Evolutionary conservation across 2,888 invertebrate species (phyloP), one percentile per base, ranked within the genome.

Genomic region (Ochlodes sylvanus): DNA sequence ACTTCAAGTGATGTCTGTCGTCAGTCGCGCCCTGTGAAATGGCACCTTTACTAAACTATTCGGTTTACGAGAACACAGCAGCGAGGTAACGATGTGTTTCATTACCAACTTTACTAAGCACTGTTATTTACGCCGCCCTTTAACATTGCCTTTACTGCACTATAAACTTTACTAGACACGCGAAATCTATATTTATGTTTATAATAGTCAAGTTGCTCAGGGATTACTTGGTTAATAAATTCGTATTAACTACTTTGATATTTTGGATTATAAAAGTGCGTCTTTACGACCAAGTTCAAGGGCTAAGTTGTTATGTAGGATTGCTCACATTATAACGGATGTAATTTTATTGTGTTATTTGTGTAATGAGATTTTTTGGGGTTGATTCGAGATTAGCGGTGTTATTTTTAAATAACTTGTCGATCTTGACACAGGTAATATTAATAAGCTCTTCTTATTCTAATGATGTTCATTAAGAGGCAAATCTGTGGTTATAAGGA

Each of bases 31-130:
- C 32, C n/a, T 56, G 55, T 34, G 34, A 15, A 1, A 15, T 10
- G 17, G 27, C 5, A 7, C n/a, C 58, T 41, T 58, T 42, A 58
- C 42, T 47, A 10, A 17, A n/a, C n/a, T 70, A 68, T 68, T 61
- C 56, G 74, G 76, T 86, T 87, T 85, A 87, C 76, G 83, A 79
- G 77, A 77, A 69, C 71, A 76, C 78, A 84, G 79, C 78, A 80
- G 80, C 81, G 82, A 79, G 83, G 83, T 86, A 85, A 88, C 83
- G 84, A 85, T 79, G 85, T 85, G 77, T 82, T 86, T 86, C 83
- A 82, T 86, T 84, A 86, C 86, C 83, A 79, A 85, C 83, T 82
- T 84, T 83, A 85, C 87, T 83, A 79, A 85, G 82, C 85, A 79
- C 79, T 83, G 71, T 84, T 84, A 89, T 87, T 87, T 86, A 86